These are phyloP conservation scores for Pelagia noctiluca DNA, from an alignment of 30 jellyfish, hydroid and myxozoan species.

Conservation along the genomic window DNA sequence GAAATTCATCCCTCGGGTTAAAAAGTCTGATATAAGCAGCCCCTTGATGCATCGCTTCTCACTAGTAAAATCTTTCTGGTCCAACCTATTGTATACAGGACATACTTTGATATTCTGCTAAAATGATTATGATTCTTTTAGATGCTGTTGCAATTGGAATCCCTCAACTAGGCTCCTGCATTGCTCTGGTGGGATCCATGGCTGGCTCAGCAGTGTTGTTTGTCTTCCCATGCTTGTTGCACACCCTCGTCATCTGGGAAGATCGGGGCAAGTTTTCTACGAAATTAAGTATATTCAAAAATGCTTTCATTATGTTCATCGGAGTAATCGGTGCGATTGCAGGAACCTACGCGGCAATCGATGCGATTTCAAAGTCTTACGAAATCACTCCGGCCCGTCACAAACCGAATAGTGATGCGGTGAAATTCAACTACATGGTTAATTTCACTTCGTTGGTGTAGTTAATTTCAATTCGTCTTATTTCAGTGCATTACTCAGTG, in stretches of 20 bases:
- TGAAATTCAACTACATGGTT: no score
- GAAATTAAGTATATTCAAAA: conserved; percentile 30
- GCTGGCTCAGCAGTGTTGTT: conserved; percentile 91
- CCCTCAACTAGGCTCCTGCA: conserved; percentile 78
- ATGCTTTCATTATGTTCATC: conserved; percentile 51
- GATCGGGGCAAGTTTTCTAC: conserved; percentile 43
- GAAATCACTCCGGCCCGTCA: background rate
- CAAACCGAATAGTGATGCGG: no score
- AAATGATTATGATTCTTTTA: no score
- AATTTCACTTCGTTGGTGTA: no score
- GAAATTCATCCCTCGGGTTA: no score
- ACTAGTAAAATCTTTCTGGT: no score
- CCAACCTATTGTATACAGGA: background rate
- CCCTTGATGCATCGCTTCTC: no score
- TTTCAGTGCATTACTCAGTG: no score
- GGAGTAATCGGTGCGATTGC: conserved; percentile 76
- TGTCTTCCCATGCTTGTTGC: conserved; percentile 78
- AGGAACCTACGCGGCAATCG: conserved; percentile 63
- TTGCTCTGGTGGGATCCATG: conserved; percentile 84
- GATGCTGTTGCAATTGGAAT: conserved; percentile 73
- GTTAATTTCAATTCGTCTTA: no score
- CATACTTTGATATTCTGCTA: background rate
- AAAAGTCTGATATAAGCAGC: no score
- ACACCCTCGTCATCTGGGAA: conserved; percentile 73
- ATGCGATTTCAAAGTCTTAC: background rate